Base-by-base conservation (phyloP, 2,113 vertebrate genomes). In the Psilopsiagon aurifrons region DNA sequence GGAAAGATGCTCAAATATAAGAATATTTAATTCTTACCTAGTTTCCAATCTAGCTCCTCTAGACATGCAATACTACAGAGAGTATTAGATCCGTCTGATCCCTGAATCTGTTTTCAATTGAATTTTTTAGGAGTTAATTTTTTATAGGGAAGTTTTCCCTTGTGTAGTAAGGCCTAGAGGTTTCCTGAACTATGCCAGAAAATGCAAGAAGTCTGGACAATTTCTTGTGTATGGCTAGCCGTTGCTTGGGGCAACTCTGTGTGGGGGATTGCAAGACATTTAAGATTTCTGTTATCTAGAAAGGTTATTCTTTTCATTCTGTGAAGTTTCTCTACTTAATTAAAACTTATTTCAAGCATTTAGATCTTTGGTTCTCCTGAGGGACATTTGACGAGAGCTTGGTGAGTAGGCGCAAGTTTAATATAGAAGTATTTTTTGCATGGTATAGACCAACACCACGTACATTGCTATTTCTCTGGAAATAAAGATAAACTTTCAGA, bases 131-230 rank as follows among this genome's bases (percentile, higher is more conserved):
- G 55, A 94, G 62, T 79, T 84, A 75, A 71, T 86, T n/a, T 60
- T 81, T 84, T 78, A 46, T 52, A 86, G 20, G 52, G 69, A 94
- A 89, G 86, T 62, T 86, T 74, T 75, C 59, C 60, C 86, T 89
- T 76, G 68, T 76, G 89, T 91, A 84, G 73, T 47, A 91, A 84
- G 52, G 81, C 92, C 93, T 92, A 62, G 57, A 91, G 77, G 81
- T 89, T 95, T 96, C 86, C 91, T 94, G 91, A 86, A 84, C 93
- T 87, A 94, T 92, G 80, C 29, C 74, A 92, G 80, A 94, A 95
- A 93, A 92, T 67, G 31, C 28, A 90, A 86, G 73, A 81, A 77
- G 47, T 82, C 86, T 93, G 88, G 64, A 69, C 83, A 64, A 64
- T 92, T 94, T 91, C 73, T 94, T 94, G 91, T 29, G 1, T 89